phyloP scores from a whole-genome alignment of 2,888 invertebrate species.

The Crepidodera aurea region DNA sequence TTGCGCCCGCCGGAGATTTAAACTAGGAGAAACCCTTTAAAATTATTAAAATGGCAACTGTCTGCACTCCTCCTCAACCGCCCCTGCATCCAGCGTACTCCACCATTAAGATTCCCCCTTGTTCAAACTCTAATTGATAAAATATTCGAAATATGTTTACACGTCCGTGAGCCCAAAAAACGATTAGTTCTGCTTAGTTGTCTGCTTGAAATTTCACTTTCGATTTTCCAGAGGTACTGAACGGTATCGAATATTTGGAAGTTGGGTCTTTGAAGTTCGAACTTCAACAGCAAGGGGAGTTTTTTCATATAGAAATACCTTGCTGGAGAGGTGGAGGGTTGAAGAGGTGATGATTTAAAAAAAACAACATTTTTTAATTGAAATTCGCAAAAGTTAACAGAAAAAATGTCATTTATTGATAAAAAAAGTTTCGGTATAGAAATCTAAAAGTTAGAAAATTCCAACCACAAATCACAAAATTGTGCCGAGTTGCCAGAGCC shows the following conservation, averaged over 20 bases:
- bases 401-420: too few relatives aligned
- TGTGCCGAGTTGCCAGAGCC: too few relatives aligned
- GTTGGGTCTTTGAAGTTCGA: slow-evolving; percentile 25
- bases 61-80: background rate
- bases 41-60: too few relatives aligned
- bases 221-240: slow-evolving; percentile 29
- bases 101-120: slow-evolving; percentile 27
- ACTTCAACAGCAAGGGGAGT: background rate
- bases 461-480: too few relatives aligned
- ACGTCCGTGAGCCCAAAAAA: slow-evolving; percentile 41
- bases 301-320: background rate
- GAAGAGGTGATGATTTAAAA: background rate
- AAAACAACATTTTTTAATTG: too few relatives aligned
- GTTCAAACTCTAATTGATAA: slow-evolving; percentile 50
- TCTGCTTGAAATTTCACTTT: slow-evolving; percentile 46
- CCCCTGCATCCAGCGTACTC: slow-evolving; percentile 40
- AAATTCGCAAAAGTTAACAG: too few relatives aligned
- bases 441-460: too few relatives aligned
- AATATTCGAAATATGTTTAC: slow-evolving; percentile 54
- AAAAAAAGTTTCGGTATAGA: too few relatives aligned
- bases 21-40: too few relatives aligned
- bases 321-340: background rate
- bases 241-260: slow-evolving; percentile 30
- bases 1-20: too few relatives aligned
- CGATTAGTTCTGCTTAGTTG: slow-evolving; percentile 49